These are phyloP conservation scores for Amphiprion percula DNA, from an alignment of 2,113 vertebrate genomes.

Conservation along the genomic window DNA sequence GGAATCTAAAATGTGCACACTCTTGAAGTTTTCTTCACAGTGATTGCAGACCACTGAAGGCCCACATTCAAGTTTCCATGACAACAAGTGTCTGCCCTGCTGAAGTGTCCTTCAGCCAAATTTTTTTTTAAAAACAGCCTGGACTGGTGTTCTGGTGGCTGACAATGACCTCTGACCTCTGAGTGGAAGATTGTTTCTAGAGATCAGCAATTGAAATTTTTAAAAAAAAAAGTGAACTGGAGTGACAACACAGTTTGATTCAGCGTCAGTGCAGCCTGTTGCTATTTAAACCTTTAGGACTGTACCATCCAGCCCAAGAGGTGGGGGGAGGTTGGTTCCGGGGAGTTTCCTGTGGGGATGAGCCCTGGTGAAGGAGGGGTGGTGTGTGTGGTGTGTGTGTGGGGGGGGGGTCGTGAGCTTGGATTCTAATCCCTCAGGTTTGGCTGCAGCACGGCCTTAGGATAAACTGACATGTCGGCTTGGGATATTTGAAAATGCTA, in stretches of 20 bases:
- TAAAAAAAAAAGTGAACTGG: slow-evolving; percentile 7
- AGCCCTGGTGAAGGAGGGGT: slow-evolving; percentile 70
- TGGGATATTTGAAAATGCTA: slow-evolving; percentile 71
- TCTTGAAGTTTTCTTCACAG: slow-evolving; percentile 10
- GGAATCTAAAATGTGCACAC: slow-evolving; percentile 26
- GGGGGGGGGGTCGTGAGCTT: slow-evolving; percentile 79
- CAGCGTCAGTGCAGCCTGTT: slow-evolving; percentile 50
- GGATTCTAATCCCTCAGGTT: slow-evolving; percentile 87
- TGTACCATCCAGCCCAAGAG: slow-evolving; percentile 70
- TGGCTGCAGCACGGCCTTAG: slow-evolving; percentile 79
- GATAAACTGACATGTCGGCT: slow-evolving; percentile 80
- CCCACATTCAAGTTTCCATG: slow-evolving; percentile 24
- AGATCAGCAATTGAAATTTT: slow-evolving; percentile 16
- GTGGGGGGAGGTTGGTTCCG: slow-evolving; percentile 43
- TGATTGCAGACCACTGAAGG: slow-evolving; percentile 6
- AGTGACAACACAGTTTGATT: slow-evolving; percentile 19
- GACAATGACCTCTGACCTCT: slow-evolving; percentile 52
- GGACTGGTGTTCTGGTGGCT: slow-evolving; percentile 13
- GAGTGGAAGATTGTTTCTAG: neutral
- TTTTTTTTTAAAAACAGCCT: neutral
- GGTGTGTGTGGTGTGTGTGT: slow-evolving; percentile 15
- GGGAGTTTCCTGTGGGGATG: slow-evolving; percentile 77
- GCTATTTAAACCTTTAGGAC: slow-evolving; percentile 73
- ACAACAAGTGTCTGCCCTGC: slow-evolving; percentile 37
- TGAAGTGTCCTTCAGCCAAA: slow-evolving; percentile 32